These are phyloP conservation scores for Cosmorhoe ocellata DNA, from an alignment of 2,888 invertebrate species.

Conservation along the genomic window DNA sequence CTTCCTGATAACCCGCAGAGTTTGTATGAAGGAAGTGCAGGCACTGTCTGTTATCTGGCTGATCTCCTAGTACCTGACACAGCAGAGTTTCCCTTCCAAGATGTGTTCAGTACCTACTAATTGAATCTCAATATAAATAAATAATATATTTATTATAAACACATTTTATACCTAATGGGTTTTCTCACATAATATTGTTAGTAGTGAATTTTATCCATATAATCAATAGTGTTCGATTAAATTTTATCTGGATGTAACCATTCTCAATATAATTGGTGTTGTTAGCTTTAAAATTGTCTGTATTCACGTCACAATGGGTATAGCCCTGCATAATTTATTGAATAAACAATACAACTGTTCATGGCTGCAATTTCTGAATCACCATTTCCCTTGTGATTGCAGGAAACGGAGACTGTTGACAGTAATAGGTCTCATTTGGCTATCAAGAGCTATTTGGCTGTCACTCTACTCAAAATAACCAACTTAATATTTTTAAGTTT, in stretches of 20 bases:
- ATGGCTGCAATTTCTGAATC: constrained; percentile 1
- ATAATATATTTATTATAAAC: constrained; percentile 40
- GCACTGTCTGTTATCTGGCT: constrained; percentile 90
- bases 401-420: constrained; percentile 43
- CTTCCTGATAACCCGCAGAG: constrained; percentile 92
- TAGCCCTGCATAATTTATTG: constrained; percentile 31
- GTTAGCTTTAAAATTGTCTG: constrained; percentile 20
- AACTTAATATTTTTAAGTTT: background rate
- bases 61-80: constrained; percentile 88
- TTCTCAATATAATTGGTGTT: constrained; percentile 16
- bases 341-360: constrained; percentile 20
- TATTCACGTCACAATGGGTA: constrained; percentile 18
- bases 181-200: constrained; percentile 6
- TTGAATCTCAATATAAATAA: constrained; percentile 18
- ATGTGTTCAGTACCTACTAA: constrained; percentile 80
- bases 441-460: constrained; percentile 32
- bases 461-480: constrained; percentile 5
- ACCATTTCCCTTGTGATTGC: background rate
- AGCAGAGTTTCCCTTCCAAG: constrained; percentile 92
- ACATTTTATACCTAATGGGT: constrained; percentile 7
- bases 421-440: constrained; percentile 45
- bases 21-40: constrained; percentile 93
- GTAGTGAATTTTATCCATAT: constrained; percentile 1
- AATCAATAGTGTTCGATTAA: constrained; percentile 9
- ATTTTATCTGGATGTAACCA: constrained; percentile 14